Percentiles rank a stretch among this genome's conserved stretches.
phyloP scores from a whole-genome alignment of 2,888 invertebrate genomes.

The Lottia gigantea region DNA sequence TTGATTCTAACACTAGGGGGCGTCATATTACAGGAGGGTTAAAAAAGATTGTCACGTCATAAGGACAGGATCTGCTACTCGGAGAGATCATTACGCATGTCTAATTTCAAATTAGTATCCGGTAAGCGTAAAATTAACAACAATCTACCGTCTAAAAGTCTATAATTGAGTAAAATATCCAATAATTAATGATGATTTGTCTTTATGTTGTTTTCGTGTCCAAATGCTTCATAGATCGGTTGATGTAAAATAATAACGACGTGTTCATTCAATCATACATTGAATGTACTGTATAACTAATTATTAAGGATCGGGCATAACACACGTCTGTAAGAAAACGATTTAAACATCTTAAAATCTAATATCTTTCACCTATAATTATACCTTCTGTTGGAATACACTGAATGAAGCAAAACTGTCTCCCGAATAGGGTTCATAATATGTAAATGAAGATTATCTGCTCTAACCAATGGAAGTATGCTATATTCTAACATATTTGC shows the following conservation, averaged over 20 bases:
- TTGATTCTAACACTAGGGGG: slow-evolving; percentile 6
- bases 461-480: too few relatives aligned
- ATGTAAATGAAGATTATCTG: neutral
- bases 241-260: neutral
- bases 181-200: neutral
- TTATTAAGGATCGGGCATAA: neutral
- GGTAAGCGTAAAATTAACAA: neutral
- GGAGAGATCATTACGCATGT: slow-evolving; percentile 2
- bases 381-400: too few relatives aligned
- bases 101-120: neutral
- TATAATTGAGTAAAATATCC: slow-evolving; percentile 1
- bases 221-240: neutral
- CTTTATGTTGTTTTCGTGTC: neutral
- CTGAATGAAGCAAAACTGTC: neutral
- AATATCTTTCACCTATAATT: too few relatives aligned
- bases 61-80: neutral
- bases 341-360: too few relatives aligned
- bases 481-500: too few relatives aligned
- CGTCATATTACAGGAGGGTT: neutral
- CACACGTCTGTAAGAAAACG: neutral
- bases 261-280: neutral
- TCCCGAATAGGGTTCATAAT: too few relatives aligned
- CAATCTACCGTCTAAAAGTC: neutral
- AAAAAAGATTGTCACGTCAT: neutral
- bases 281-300: neutral